Evolutionary conservation across 2,888 invertebrate genomes (phyloP).

Genomic region (Notodonta dromedarius): DNA sequence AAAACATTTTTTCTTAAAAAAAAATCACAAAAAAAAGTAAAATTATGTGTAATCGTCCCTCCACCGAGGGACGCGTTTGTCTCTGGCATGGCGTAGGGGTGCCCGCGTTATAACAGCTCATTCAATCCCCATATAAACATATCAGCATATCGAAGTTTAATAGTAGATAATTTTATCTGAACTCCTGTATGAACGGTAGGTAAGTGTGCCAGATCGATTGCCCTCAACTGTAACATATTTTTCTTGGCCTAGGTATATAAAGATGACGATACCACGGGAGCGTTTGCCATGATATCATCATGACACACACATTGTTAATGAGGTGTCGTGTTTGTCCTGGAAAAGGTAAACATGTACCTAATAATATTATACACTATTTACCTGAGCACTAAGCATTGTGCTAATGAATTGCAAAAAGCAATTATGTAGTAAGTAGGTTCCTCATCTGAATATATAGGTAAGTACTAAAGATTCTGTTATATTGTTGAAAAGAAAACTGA

Average conservation of each 20-base stretch:
- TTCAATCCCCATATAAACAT: too few relatives aligned
- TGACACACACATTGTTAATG: constrained; percentile 13
- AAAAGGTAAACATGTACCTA: neutral
- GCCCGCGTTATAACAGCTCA: too few relatives aligned
- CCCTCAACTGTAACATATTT: neutral
- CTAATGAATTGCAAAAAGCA: neutral
- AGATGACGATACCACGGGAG: constrained; percentile 27
- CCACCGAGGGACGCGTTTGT: too few relatives aligned
- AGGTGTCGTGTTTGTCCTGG: constrained; percentile 7
- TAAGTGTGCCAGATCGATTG: neutral
- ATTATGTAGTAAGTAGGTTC: neutral
- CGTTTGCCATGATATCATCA: constrained; percentile 31
- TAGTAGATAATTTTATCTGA: too few relatives aligned
- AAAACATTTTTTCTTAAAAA: too few relatives aligned
- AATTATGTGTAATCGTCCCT: too few relatives aligned
- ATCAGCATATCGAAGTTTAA: too few relatives aligned
- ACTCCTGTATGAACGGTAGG: neutral
- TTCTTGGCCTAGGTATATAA: neutral
- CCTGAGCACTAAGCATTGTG: neutral
- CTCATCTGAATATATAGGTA: too few relatives aligned
- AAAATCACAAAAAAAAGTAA: too few relatives aligned
- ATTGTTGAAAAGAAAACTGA: too few relatives aligned
- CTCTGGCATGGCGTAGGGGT: too few relatives aligned
- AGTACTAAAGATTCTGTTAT: too few relatives aligned
- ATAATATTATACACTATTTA: neutral